Percentiles rank a stretch among this genome's conserved stretches.
Conservation (phyloP, 2,113 vertebrate species). For the Apteryx mantelli region DNA sequence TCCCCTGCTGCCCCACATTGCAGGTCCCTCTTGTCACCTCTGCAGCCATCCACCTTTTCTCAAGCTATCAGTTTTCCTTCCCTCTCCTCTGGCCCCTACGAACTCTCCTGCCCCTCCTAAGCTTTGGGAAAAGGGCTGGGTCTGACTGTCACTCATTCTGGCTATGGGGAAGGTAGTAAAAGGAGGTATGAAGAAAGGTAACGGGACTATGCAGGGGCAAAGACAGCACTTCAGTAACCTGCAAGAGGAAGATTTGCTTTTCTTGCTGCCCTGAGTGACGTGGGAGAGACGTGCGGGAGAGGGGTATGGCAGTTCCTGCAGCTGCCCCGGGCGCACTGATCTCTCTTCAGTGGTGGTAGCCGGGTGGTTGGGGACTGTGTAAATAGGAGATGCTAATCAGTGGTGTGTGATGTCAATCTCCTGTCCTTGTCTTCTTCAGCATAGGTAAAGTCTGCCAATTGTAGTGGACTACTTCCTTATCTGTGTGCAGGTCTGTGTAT, state of each 20-base stretch:
- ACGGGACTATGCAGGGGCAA: background rate
- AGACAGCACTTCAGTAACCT: background rate
- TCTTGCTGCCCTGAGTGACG: background rate
- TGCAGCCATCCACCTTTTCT: background rate
- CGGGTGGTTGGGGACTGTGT: background rate
- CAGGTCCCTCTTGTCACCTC: background rate
- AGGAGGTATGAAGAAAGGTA: background rate
- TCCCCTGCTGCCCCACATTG: background rate
- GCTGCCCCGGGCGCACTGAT: background rate
- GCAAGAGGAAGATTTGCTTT: background rate
- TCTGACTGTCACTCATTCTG: background rate
- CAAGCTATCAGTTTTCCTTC: background rate
- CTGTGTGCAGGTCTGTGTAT: background rate
- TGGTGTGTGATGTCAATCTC: fast-evolving
- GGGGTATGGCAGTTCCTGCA: background rate
- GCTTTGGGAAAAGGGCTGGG: background rate
- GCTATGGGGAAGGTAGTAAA: background rate
- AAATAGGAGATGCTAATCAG: background rate
- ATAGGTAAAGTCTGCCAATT: background rate
- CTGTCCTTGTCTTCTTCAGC: background rate
- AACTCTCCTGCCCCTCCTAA: background rate
- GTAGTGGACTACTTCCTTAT: background rate
- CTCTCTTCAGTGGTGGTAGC: background rate
- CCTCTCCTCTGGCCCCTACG: background rate
- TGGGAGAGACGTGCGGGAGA: background rate